Evolutionary conservation across 2,888 invertebrate genomes (phyloP), one percentile per base, ranked within the genome.

Genomic region (Coelinius sp.): DNA sequence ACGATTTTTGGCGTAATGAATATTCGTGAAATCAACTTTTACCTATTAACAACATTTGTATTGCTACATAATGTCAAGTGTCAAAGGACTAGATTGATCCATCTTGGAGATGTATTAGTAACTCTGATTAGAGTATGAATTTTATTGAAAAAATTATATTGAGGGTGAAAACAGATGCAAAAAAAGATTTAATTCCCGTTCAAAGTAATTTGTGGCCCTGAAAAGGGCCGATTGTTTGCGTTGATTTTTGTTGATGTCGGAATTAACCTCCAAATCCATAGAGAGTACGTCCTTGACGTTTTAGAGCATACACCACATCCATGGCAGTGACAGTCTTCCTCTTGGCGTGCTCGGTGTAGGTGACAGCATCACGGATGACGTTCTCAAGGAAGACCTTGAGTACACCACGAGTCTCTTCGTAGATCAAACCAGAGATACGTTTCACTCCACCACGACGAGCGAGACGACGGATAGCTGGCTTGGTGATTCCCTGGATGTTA

Each of bases 271-370:
- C 93, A 82, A 94, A 95, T 71, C 95, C 95, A 88, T 95, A 95
- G 10, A 95, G 87, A 74, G 95, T 95, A 79, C 94, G 90, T 3
- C 94, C 94, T 88, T 95, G 95, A 64, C 94, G 89, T 85, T 95
- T 95, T 82, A 95, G 87, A n/a, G 94, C 94, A 83, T 95, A 96
- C 62, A 95, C 94, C 10, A 96, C 94, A 80, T 95, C 95, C 95
- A 95, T 95, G 14, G 95, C 94, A 0, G 95, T 95, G 53, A 95
- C 95, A 0, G 95, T 96, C 89, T 96, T 96, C 79, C 95, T 90
- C 88, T 95, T 96, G 38, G 95, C 95, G 84, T 96, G 95, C 84
- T 95, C 95, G 0, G 95, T 95, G 87, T 95, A 95, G 2, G 94
- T 95, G 65, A 95, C 94, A n/a, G 95, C 94, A 84, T 95, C 95